These are phyloP conservation scores for Cantharis nigra DNA, from an alignment of 2,888 invertebrate species.

Conservation along the genomic window DNA sequence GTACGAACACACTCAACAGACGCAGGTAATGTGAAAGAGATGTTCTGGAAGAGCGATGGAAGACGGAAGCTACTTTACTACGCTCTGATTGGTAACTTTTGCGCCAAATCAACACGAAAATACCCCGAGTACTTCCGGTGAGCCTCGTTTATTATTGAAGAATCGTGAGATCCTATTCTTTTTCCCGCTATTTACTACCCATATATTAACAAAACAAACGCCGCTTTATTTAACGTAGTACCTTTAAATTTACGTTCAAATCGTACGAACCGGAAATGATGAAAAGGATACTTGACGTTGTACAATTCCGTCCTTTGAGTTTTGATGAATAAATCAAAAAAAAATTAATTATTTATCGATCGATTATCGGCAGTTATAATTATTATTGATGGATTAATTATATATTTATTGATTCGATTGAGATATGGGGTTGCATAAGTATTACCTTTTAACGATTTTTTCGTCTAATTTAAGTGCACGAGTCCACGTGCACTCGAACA, in stretches of 20 bases:
- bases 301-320: neutral
- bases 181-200: neutral
- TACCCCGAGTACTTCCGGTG: slow-evolving; percentile 29
- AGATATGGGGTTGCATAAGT: neutral
- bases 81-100: slow-evolving; percentile 38
- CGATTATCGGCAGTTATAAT: neutral
- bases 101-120: slow-evolving; percentile 28
- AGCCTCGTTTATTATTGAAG: neutral
- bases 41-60: slow-evolving; percentile 58
- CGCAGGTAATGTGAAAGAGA: slow-evolving; percentile 54
- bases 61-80: slow-evolving; percentile 50
- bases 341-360: neutral
- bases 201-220: neutral
- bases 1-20: slow-evolving; percentile 32
- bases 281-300: neutral
- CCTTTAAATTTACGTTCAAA: neutral
- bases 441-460: neutral
- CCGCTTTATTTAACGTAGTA: neutral
- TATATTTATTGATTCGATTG: neutral
- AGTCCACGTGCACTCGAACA: neutral
- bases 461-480: neutral
- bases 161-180: neutral
- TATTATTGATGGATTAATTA: neutral
- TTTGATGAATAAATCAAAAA: neutral
- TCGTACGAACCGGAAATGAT: neutral